These are phyloP conservation scores for Siniperca undulata DNA, from an alignment of 2,797 vertebrate genomes.

Conservation along the genomic window DNA sequence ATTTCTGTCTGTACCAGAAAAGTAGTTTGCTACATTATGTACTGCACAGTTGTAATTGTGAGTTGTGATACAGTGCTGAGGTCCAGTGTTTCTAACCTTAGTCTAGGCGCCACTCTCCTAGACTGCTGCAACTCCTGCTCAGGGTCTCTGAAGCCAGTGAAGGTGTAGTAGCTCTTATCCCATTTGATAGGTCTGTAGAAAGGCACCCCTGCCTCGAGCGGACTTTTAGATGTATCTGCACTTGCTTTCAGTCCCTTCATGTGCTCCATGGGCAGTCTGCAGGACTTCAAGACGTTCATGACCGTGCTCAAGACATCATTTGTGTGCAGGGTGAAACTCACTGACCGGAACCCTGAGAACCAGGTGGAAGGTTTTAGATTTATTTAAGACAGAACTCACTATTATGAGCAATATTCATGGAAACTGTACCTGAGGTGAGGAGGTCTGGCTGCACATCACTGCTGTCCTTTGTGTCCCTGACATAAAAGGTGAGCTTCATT, in stretches of 20 bases:
- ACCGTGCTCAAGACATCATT: constrained; percentile 93
- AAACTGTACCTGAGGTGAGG: constrained; percentile 82
- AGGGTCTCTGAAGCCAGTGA: constrained; percentile 95
- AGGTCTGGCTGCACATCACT: constrained; percentile 60
- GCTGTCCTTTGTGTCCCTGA: constrained; percentile 89
- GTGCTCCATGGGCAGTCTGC: constrained; percentile 93
- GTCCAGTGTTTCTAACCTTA: constrained; percentile 82
- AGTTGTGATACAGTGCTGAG: background rate
- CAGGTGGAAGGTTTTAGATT: constrained; percentile 11
- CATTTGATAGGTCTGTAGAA: constrained; percentile 94
- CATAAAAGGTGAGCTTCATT: constrained; percentile 93
- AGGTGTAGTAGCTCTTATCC: constrained; percentile 95
- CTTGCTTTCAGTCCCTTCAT: constrained; percentile 80
- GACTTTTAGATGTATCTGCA: constrained; percentile 66
- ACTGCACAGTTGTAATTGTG: background rate
- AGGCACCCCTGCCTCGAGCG: constrained; percentile 54
- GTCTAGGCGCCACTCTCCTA: constrained; percentile 88
- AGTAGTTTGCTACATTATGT: background rate
- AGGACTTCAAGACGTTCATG: constrained; percentile 92
- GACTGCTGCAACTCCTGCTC: constrained; percentile 93
- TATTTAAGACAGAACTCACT: background rate
- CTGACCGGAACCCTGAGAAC: constrained; percentile 91
- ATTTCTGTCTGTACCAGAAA: background rate
- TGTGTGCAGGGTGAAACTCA: constrained; percentile 92
- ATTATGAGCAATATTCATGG: background rate